Base-by-base conservation (phyloP, 2,113 vertebrate species). In the Solenodon paradoxus region DNA sequence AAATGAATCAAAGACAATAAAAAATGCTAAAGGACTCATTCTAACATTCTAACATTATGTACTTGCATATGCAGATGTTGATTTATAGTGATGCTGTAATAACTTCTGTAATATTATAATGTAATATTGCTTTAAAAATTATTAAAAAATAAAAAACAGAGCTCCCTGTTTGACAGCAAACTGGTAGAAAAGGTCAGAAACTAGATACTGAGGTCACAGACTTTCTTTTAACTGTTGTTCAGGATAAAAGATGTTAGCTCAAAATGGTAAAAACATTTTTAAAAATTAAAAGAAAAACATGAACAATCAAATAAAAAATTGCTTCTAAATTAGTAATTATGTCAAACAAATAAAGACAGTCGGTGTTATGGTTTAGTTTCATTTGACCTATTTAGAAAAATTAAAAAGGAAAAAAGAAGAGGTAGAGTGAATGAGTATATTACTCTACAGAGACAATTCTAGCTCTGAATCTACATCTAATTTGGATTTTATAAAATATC, bases 331-430 rank as follows among this genome's bases (percentile, higher is more conserved):
- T 91, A 61, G 35, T 79, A 87, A 87, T 90, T 69, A 69, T 80
- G 24, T 81, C 86, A 96, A 74, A 79, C 63, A 89, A 94, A 84
- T 88, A 90, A 92, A 87, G 20, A 35, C 90, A 45, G 4, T 35
- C 63, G 19, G 16, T 82, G 38, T 83, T 88, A 55, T 10, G 10
- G 47, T 61, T 89, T 88, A 81, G 32, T 77, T 35, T 96, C 49
- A 79, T 87, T 87, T 91, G 53, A 96, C 9, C 45, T 35, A 95
- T 71, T 94, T 95, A 87, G 30, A 94, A 95, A 95, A 92, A 87
- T 63, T 89, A 71, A 75, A 93, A 7, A 69, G 16, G 22, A 38
- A 47, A 79, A 88, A 78, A 24, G 51, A 59, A 68, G 53, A 51
- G 53, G 55, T 47, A 90, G 13, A 69, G 42, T 66, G 55, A 82